Base-by-base conservation (phyloP, 2,888 invertebrate species). In the Chaetoderma sp. region DNA sequence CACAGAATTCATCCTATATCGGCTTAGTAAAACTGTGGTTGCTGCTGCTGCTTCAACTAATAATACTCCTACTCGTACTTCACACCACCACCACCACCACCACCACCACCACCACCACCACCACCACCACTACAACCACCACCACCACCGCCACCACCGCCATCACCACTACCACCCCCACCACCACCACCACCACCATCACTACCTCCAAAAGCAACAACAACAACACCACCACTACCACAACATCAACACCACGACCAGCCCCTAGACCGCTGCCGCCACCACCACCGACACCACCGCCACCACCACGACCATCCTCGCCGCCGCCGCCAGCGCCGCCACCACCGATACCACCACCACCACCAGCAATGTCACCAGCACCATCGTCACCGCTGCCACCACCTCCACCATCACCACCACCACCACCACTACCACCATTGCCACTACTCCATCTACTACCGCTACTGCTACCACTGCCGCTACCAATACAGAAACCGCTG, bases 371-470 rank as follows among this genome's bases (percentile, higher is more conserved):
- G 18, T 18, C 28, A 4, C 27, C 5, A 10, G 23, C 27, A 25
- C 6, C 10, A 4, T 18, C 5, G 18, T 25, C 52, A 4, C 52
- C 52, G 18, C 13, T 27, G 18, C 8, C 52, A 4, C 30, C 27
- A 32, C 52, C 52, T 6, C 13, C 52, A 30, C 28, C 49, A 21
- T n/a, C 49, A 23, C 49, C 49, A 18, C 49, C 49, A 49, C 49
- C 49, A 23, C 49, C 49, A 23, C 49, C 25, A 21, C 49, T 23
- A 23, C 49, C 18, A 21, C 49, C 18, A 23, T 18, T 23, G 21
- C 52, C 27, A 4, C 52, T 30, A 5, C 39, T 39, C 10, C 39
- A 13, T 13, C 39, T 39, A 10, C n/a, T n/a, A 39, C 39, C n/a
- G n/a, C n/a, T n/a, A n/a, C n/a, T n/a, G n/a, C n/a, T n/a, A n/a